These are phyloP conservation scores for Gari tellinella DNA, from an alignment of 2,888 invertebrate species.

Conservation along the genomic window DNA sequence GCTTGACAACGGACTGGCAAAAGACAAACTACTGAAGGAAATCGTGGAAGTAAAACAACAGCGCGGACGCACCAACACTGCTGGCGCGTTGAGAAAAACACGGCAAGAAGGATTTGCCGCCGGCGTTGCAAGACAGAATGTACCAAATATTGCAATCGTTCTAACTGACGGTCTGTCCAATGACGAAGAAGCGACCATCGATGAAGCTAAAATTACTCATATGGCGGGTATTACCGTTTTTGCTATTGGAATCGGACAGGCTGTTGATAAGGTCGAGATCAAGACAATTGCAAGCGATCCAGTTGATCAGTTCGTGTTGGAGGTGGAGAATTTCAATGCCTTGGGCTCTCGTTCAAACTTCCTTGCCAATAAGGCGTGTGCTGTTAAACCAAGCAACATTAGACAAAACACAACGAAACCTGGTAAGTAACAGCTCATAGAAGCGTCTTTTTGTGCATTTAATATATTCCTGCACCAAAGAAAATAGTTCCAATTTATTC, in stretches of 20 bases:
- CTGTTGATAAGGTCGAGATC: conserved; percentile 71
- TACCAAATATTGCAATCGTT: conserved; percentile 74
- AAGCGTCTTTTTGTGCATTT: no score
- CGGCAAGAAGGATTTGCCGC: conserved; percentile 61
- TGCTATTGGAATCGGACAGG: conserved; percentile 76
- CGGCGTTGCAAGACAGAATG: conserved; percentile 52
- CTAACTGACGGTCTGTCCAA: conserved; percentile 78
- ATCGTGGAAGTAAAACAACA: conserved; percentile 53
- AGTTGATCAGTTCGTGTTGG: conserved; percentile 68
- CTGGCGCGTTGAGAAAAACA: conserved; percentile 63
- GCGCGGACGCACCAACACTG: conserved; percentile 68
- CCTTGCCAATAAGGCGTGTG: conserved; percentile 74
- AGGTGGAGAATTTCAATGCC: conserved; percentile 70
- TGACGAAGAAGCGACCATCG: conserved; percentile 64
- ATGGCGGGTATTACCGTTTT: conserved; percentile 71
- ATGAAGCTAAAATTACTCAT: conserved; percentile 67
- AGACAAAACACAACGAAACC: conserved; percentile 36
- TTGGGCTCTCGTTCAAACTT: conserved; percentile 72
- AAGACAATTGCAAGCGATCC: conserved; percentile 71
- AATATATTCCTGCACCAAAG: no score
- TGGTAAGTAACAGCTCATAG: no score
- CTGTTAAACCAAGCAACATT: conserved; percentile 54
- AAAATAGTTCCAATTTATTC: no score
- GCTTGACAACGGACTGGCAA: conserved; percentile 50
- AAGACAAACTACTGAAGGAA: conserved; percentile 49